Evolutionary conservation across 2,113 vertebrate species (phyloP), one percentile per base, ranked within the genome.

Genomic region (Thinocorus orbignyianus): DNA sequence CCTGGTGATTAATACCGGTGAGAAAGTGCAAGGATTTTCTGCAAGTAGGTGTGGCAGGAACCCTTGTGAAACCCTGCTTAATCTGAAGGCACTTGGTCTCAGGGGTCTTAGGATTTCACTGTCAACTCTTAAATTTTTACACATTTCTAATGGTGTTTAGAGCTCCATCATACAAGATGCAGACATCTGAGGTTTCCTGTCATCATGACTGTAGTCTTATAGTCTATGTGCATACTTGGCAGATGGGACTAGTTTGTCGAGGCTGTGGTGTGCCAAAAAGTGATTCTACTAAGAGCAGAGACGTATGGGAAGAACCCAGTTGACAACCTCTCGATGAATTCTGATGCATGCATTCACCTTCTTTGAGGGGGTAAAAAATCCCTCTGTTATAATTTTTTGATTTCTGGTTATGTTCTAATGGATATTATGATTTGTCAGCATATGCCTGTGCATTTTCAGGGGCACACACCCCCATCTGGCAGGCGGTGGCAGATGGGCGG

Each of bases 241-340:
- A 52, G 42, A 65, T 39, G 39, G 23, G 58, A 61, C 41, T 71
- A 28, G 41, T 86, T 86, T 91, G 46, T 15, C 2, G 2, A 71
- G 80, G 37, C 58, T 9, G 6, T 20, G 62, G 10, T 52, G 30
- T 76, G 65, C 52, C 37, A 10, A 49, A 49, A 83, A 65, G 17
- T n/a, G 54, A 35, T 74, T 30, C 39, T 41, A 33, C 65, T 17
- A 31, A 81, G 52, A 86, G 44, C 52, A 65, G 33, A 64, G 61
- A 24, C 1, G 0, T 5, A 41, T 0, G 4, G 10, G 24, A 28
- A 70, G 55, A 88, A 5, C 19, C 9, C 46, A 52, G 20, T 44
- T 68, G n/a, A 0, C 13, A 71, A 52, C 25, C 15, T 70, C 16
- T 17, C 1, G 1, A 8, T 92, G 41, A n/a, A 69, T 69, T 58